These are phyloP conservation scores for Trachymyrmex cornetzi DNA, from an alignment of 1,140 invertebrate genomes.

Conservation along the genomic window DNA sequence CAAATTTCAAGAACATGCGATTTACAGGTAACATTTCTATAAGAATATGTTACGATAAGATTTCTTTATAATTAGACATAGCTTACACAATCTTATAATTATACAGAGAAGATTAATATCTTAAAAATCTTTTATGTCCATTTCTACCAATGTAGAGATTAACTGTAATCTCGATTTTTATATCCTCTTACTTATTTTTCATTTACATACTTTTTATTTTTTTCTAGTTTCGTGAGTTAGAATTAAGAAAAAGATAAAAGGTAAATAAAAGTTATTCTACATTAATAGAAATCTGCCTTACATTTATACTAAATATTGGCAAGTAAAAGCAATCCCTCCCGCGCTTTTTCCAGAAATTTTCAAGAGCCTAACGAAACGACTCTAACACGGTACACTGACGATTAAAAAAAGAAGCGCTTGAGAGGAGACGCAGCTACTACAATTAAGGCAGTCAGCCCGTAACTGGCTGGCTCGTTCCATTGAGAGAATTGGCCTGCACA, in stretches of 20 bases:
- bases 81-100: neutral
- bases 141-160: too few species aligned
- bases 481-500: slow-evolving; percentile 85
- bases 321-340: neutral
- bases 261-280: too few species aligned
- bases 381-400: slow-evolving; percentile 34
- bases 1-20: neutral
- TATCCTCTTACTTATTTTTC: too few species aligned
- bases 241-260: too few species aligned
- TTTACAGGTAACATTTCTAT: neutral
- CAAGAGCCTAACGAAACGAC: slow-evolving; percentile 49
- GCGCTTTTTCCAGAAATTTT: slow-evolving; percentile 57
- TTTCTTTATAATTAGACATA: neutral
- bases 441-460: slow-evolving; percentile 85
- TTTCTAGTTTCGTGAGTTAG: too few species aligned
- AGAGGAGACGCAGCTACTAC: slow-evolving; percentile 77
- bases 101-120: neutral
- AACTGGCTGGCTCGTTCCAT: slow-evolving; percentile 85
- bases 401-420: slow-evolving; percentile 51
- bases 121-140: too few species aligned
- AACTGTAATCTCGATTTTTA: too few species aligned
- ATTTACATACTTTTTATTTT: too few species aligned
- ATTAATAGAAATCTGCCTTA: neutral
- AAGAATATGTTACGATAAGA: neutral
- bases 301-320: slow-evolving; percentile 1